Evolutionary conservation across 2,113 vertebrate genomes (phyloP).

Genomic region (Perca schrenkii): DNA sequence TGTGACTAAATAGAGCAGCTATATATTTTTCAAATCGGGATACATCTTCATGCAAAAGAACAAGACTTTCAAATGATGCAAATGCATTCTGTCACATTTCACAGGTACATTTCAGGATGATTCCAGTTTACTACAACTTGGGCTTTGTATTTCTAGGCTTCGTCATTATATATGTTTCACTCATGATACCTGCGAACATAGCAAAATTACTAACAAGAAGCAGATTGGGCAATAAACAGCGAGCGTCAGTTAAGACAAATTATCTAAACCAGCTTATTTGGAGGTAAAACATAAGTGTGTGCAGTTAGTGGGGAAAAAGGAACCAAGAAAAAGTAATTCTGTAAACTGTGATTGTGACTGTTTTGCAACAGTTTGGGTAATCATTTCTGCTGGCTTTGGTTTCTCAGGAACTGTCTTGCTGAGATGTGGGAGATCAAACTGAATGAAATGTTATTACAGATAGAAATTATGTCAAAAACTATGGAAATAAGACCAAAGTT

Average conservation of each 20-base stretch:
- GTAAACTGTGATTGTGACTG: too few relatives aligned
- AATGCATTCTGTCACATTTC: background rate
- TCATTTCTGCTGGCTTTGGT: background rate
- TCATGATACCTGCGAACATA: background rate
- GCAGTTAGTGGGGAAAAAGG: background rate
- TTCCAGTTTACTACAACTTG: constrained; percentile 1
- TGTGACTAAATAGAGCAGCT: background rate
- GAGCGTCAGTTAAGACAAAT: too few relatives aligned
- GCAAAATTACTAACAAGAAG: background rate
- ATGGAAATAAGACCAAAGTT: constrained; percentile 3
- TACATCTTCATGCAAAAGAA: background rate
- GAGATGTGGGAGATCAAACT: too few relatives aligned
- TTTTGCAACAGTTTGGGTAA: background rate
- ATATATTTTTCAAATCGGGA: background rate
- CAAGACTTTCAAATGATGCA: background rate
- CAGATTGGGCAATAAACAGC: background rate
- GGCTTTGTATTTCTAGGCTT: background rate
- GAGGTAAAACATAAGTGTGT: background rate
- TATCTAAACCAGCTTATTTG: background rate
- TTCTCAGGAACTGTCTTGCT: background rate
- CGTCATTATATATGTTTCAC: background rate
- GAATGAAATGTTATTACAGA: background rate
- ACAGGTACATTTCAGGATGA: background rate
- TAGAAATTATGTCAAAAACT: background rate
- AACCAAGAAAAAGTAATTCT: too few relatives aligned